These are phyloP conservation scores for Brachionus rubens DNA, from an alignment of 1,140 invertebrate genomes.

Conservation along the genomic window DNA sequence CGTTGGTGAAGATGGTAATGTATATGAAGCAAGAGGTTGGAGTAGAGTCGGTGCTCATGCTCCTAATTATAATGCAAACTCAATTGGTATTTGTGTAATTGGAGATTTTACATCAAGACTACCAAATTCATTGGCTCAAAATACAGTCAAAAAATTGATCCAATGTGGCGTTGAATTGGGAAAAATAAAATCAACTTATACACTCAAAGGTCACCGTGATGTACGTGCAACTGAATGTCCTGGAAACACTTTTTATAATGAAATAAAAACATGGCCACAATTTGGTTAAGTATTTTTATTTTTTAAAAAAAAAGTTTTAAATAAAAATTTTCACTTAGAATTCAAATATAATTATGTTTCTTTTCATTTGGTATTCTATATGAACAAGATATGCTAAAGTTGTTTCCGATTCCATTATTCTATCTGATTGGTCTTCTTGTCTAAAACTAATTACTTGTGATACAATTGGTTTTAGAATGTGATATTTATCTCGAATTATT, in stretches of 20 bases:
- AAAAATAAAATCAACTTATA: constrained; percentile 49
- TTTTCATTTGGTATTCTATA: too few relatives aligned
- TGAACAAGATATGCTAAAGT: too few relatives aligned
- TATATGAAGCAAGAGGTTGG: constrained; percentile 51
- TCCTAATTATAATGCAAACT: constrained; percentile 66
- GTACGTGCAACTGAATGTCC: constrained; percentile 49
- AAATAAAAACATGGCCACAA: not conserved
- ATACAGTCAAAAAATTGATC: constrained; percentile 50
- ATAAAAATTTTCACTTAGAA: too few relatives aligned
- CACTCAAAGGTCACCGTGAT: constrained; percentile 51
- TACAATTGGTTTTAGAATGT: constrained; percentile 25
- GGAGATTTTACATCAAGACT: constrained; percentile 58
- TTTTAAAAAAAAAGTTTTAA: too few relatives aligned
- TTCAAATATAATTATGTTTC: too few relatives aligned
- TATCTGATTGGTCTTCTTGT: too few relatives aligned
- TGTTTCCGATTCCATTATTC: too few relatives aligned
- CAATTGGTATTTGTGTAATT: constrained; percentile 68
- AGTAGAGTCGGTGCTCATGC: constrained; percentile 67
- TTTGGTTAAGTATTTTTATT: too few relatives aligned
- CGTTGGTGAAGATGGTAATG: constrained; percentile 51
- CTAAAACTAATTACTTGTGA: too few relatives aligned
- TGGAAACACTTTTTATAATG: constrained; percentile 50
- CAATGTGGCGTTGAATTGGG: constrained; percentile 48
- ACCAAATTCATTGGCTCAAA: constrained; percentile 49
- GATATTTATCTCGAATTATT: constrained; percentile 19